A percentile compares a stretch with the other conserved stretches of the same genome.
phyloP scores from a whole-genome alignment of 2,797 vertebrate genomes.

The Aplochiton taeniatus region DNA sequence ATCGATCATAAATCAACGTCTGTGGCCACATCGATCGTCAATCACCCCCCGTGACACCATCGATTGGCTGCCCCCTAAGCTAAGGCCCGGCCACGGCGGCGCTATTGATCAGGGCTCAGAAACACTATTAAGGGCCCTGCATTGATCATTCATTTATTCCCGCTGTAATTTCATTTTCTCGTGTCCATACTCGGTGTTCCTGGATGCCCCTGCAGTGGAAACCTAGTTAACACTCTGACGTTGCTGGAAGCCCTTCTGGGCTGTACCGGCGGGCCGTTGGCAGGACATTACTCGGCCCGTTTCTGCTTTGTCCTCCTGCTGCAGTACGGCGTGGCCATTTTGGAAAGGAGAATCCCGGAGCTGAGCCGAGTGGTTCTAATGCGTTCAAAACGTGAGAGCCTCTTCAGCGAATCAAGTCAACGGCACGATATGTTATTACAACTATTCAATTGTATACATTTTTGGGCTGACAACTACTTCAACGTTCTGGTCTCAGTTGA shows the following conservation, averaged over 20 bases:
- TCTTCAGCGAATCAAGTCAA: no score
- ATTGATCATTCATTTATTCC: constrained; percentile 79
- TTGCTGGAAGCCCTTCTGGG: background rate
- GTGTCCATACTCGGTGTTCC: constrained; percentile 70
- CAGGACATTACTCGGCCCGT: no score
- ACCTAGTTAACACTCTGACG: constrained; percentile 59
- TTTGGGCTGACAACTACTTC: no score
- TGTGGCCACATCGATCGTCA: constrained; percentile 67
- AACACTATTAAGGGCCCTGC: constrained; percentile 70
- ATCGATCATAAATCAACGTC: constrained; percentile 74
- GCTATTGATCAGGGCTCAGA: constrained; percentile 64
- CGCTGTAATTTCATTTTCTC: constrained; percentile 78
- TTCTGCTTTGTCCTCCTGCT: no score
- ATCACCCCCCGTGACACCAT: constrained; percentile 68
- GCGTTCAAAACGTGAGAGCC: no score
- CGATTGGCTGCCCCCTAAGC: constrained; percentile 53
- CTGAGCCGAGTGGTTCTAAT: no score
- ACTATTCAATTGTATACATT: no score
- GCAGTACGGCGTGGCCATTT: no score
- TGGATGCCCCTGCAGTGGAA: constrained; percentile 60
- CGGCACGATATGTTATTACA: no score
- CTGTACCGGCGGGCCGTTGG: no score
- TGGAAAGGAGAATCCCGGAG: no score
- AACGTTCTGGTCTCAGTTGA: no score
- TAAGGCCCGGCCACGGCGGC: constrained; percentile 46